Evolutionary conservation across 2,113 vertebrate genomes (phyloP), one percentile per base, ranked within the genome.

Genomic region (Furnarius figulus): DNA sequence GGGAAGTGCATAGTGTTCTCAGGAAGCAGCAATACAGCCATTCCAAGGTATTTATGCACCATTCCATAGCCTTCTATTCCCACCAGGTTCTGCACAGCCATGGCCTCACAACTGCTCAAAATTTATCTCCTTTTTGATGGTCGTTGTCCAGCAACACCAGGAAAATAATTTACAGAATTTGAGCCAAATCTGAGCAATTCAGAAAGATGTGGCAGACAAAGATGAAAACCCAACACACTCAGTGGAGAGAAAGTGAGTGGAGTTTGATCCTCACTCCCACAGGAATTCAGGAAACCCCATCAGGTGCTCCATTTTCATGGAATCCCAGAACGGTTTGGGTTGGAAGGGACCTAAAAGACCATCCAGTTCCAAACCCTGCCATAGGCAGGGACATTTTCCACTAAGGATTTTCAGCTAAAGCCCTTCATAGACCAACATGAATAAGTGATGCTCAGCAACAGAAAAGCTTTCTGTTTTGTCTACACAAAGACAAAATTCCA

Each of bases 231-330:
- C 46, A 53, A 17, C 5, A 42, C 27, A 6, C 12, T 9, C 24
- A 6, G 67, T 3, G 33, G 22, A n/a, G 75, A 46, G 40, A 1
- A 40, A 23, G 30, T 1, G 59, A 85, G 24, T 6, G 23, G 67
- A 52, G 9, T 16, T 28, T 13, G 49, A 72, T 33, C 67, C 76
- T 83, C 31, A 4, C 14, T 8, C 24, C 31, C 53, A 68, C 86
- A 88, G 90, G 58, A 40, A 42, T 10, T 62, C 46, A 58, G 37
- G 39, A 75, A 76, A 21, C 52, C 23, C 46, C 77, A 40, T 17
- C 23, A 47, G 90, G 83, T 90, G 93, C 87, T 87, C 21, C 75
- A 62, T 95, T 58, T 66, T 89, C 55, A 78, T 6, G 15, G 84
- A 76, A 42, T 33, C 31, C n/a, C 37, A 61, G 50, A 39, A 46